A percentile compares a stretch with the other conserved stretches of the same genome.
These are phyloP conservation scores for Leptonema lineaticorne DNA, from an alignment of 1,140 invertebrate species.

Conservation along the genomic window DNA sequence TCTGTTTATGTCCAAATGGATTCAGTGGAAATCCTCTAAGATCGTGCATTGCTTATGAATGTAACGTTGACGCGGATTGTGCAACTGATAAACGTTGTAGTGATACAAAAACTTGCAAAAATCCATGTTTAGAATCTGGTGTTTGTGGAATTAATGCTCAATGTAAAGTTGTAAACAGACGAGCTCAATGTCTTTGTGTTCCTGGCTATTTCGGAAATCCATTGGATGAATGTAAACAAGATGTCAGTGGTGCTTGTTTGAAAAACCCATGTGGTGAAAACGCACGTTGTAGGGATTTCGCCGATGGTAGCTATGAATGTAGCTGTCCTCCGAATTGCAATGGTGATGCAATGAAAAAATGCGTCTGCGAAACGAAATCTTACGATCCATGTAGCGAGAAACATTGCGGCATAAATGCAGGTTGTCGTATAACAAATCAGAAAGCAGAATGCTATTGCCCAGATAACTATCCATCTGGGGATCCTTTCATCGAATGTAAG, in stretches of 20 bases:
- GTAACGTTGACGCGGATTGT: constrained; percentile 75
- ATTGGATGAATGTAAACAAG: constrained; percentile 70
- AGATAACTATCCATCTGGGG: constrained; percentile 74
- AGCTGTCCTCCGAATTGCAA: constrained; percentile 75
- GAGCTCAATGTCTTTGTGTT: constrained; percentile 80
- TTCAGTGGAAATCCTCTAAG: constrained; percentile 75
- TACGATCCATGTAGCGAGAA: constrained; percentile 68
- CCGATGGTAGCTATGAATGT: constrained; percentile 72
- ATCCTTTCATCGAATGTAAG: constrained; percentile 84
- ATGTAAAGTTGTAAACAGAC: constrained; percentile 75
- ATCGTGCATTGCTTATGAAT: constrained; percentile 75
- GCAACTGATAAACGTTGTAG: constrained; percentile 74
- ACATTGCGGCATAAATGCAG: constrained; percentile 79
- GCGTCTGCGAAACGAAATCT: constrained; percentile 67
- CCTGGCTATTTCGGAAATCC: constrained; percentile 84
- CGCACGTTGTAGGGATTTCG: constrained; percentile 74
- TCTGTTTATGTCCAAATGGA: constrained; percentile 83
- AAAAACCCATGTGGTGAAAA: constrained; percentile 83
- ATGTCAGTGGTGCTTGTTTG: constrained; percentile 66
- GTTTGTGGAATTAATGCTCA: constrained; percentile 83
- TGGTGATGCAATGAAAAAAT: constrained; percentile 78
- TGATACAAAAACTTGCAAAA: constrained; percentile 72
- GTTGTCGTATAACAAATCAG: constrained; percentile 68
- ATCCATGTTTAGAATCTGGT: constrained; percentile 75
- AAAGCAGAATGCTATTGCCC: constrained; percentile 82